Percentiles rank a stretch among this genome's conserved stretches.
phyloP scores from a whole-genome alignment of 2,113 vertebrate genomes.

The Noctilio leporinus region DNA sequence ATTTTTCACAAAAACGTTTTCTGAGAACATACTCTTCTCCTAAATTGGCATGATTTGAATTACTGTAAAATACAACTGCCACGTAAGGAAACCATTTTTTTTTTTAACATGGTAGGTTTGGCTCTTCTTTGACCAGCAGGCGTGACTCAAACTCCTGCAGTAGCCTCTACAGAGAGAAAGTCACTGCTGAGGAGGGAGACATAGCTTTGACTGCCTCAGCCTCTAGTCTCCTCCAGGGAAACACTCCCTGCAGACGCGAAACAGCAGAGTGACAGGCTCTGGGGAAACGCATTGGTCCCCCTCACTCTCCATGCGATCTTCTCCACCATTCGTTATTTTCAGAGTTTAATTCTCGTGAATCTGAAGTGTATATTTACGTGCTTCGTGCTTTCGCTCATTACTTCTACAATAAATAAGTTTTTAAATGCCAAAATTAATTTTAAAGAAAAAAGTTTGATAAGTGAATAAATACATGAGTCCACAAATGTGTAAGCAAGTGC shows the following conservation, averaged over 20 bases:
- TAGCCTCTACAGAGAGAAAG: not conserved
- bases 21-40: not conserved
- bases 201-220: not conserved
- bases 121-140: not conserved
- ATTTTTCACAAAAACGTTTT: not conserved
- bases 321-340: not conserved
- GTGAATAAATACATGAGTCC: not conserved
- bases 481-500: not conserved
- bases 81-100: not conserved
- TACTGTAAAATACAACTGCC: not conserved
- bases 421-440: not conserved
- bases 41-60: not conserved
- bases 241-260: not conserved
- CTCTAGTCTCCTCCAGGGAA: not conserved
- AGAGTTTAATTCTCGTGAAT: not conserved
- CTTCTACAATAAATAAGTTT: not conserved
- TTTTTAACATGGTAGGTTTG: not conserved
- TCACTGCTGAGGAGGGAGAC: not conserved
- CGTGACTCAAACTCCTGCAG: not conserved
- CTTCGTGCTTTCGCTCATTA: not conserved
- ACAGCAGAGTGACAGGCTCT: rapidly evolving
- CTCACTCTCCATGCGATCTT: not conserved
- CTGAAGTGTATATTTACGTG: not conserved
- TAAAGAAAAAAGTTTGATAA: not conserved
- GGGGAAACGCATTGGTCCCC: not conserved